Conservation (phyloP, 2,888 invertebrate species). For the Entomobrya multifasciata region DNA sequence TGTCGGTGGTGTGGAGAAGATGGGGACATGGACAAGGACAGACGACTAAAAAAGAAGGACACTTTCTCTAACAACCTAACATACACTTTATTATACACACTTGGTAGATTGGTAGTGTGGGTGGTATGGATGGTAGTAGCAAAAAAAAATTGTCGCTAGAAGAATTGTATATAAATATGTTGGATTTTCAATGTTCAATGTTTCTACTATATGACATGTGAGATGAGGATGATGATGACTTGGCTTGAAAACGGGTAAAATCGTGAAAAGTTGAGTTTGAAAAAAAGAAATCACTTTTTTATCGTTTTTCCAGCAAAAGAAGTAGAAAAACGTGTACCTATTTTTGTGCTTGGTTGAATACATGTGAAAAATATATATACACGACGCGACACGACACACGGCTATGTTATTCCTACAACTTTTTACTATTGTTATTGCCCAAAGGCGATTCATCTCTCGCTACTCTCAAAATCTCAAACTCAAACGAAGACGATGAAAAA, state of each 20-base stretch:
- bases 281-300: conserved; percentile 64
- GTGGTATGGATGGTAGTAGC: background rate
- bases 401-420: background rate
- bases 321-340: background rate
- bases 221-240: conserved; percentile 16
- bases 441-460: background rate
- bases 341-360: background rate
- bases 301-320: conserved; percentile 29
- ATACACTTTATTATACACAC: too few species aligned
- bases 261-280: conserved; percentile 22
- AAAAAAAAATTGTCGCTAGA: background rate
- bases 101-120: background rate
- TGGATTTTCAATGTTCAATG: too few species aligned
- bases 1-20: background rate
- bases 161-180: background rate
- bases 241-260: conserved; percentile 13
- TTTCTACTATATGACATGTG: background rate
- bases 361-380: background rate
- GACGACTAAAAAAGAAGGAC: background rate
- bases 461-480: too few species aligned
- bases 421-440: conserved; percentile 29
- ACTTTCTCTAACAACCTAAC: too few species aligned
- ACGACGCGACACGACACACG: too few species aligned
- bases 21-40: background rate
- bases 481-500: too few species aligned